Conservation (phyloP, 1,140 invertebrate species). For the Archegozetes longisetosus region DNA sequence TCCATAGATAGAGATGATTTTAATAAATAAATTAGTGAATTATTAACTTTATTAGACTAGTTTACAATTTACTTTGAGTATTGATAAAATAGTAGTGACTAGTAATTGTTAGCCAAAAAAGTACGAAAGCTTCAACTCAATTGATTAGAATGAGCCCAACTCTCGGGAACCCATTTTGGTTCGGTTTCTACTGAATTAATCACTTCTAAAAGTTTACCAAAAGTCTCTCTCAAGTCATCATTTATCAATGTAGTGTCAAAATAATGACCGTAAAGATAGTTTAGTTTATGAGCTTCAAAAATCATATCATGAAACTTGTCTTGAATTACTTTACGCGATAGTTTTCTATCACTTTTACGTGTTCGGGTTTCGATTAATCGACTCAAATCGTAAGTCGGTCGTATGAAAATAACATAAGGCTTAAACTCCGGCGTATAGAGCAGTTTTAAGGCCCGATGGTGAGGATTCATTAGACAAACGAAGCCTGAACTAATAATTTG, state of each 20-base stretch:
- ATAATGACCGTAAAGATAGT: slow-evolving; percentile 82
- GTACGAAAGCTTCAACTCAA: not conserved
- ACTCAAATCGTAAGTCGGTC: slow-evolving; percentile 65
- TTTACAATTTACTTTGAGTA: not conserved
- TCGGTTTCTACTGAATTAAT: slow-evolving; percentile 76
- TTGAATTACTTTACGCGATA: slow-evolving; percentile 64
- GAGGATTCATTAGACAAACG: slow-evolving; percentile 84
- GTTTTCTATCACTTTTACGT: slow-evolving; percentile 70
- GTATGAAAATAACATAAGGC: slow-evolving; percentile 86
- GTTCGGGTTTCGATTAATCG: slow-evolving; percentile 64
- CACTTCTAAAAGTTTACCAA: slow-evolving; percentile 63
- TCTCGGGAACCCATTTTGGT: slow-evolving; percentile 86
- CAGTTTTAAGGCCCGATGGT: slow-evolving; percentile 81
- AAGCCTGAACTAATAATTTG: slow-evolving; percentile 68
- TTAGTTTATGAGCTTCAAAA: slow-evolving; percentile 67
- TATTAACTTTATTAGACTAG: not conserved
- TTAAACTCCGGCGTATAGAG: slow-evolving; percentile 74
- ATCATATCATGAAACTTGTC: slow-evolving; percentile 84
- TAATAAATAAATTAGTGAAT: not conserved
- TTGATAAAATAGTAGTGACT: no score
- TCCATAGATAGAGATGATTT: not conserved
- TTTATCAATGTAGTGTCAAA: slow-evolving; percentile 89
- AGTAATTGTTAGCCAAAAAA: not conserved
- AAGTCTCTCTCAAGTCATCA: slow-evolving; percentile 65
- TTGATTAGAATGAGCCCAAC: slow-evolving; percentile 42